These are phyloP conservation scores for Cosmia pyralina DNA, from an alignment of 2,888 invertebrate species.

Conservation along the genomic window DNA sequence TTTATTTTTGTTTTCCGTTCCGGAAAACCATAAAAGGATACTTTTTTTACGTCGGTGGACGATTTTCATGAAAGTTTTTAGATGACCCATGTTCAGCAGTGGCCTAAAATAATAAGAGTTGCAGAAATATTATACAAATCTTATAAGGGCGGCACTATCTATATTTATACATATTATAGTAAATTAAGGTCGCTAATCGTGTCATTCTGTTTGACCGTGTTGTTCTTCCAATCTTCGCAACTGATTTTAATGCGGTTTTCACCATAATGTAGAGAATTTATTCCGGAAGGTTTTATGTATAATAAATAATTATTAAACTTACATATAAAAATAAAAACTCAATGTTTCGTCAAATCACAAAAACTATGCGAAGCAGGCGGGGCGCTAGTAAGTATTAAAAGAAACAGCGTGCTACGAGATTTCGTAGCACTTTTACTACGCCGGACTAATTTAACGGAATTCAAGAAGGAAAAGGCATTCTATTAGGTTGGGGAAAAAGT, in stretches of 20 bases:
- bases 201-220: background rate
- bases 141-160: background rate
- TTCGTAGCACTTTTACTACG: slow-evolving; percentile 54
- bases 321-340: background rate
- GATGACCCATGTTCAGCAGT: background rate
- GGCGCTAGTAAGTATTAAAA: background rate
- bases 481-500: no score
- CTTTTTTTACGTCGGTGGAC: background rate
- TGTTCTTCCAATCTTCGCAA: background rate
- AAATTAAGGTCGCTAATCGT: background rate
- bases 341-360: background rate
- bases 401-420: slow-evolving; percentile 42
- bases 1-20: background rate
- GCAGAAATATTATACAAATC: background rate
- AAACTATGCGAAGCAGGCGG: background rate
- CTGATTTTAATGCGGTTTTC: background rate
- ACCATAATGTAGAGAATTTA: background rate
- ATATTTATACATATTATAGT: background rate
- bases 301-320: background rate
- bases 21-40: no score
- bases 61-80: background rate
- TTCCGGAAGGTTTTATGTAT: background rate
- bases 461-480: background rate
- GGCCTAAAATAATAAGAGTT: no score
- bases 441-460: background rate